Base-by-base conservation (phyloP, 2,888 invertebrate species). In the Meta bourneti region DNA sequence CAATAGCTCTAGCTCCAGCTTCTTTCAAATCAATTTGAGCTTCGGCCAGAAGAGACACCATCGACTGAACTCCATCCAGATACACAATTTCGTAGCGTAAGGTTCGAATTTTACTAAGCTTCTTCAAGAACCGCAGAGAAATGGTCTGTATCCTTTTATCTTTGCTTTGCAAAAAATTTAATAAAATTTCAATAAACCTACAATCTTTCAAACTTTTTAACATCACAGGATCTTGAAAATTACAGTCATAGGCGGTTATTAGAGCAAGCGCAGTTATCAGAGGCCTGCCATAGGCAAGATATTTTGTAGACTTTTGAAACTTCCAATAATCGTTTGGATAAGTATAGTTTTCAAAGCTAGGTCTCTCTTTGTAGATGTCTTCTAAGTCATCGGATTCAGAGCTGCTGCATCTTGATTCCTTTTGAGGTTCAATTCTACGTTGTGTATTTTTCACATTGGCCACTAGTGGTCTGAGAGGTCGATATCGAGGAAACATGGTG, bases 201-300 rank as follows among this genome's bases (percentile, higher is more conserved):
- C 87, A 70, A 13, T 91, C 74, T 13, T 72, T 34, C 16, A 82
- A 77, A 11, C n/a, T n/a, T 61, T 91, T 81, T 77, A 91, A 52
- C 91, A 91, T 91, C 4, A 86, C n/a, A 49, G 91, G 91, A 83
- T 91, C 87, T 71, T 91, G 91, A 83, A 91, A 91, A 72, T 91
- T 52, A 9, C 79, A 91, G 8, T 91, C 91, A 69, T 48, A 82
- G 9, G 51, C 49, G n/a, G 72, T 78, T 7, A 91, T 70, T 4
- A 91, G n/a, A 4, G 87, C 20, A 5, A 87, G 61, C 0, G 81
- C n/a, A 13, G 87, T 87, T 9, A 87, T 54, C 48, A 86, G 48
- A 7, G 91, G 91, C 61, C 82, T 86, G 4, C 87, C 86, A 78
- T 82, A 82, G 9, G 16, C n/a, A 1, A 91, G 51, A 61, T 91